These are phyloP conservation scores for Pyrgus malvae DNA, from an alignment of 2,888 invertebrate genomes.

Conservation along the genomic window DNA sequence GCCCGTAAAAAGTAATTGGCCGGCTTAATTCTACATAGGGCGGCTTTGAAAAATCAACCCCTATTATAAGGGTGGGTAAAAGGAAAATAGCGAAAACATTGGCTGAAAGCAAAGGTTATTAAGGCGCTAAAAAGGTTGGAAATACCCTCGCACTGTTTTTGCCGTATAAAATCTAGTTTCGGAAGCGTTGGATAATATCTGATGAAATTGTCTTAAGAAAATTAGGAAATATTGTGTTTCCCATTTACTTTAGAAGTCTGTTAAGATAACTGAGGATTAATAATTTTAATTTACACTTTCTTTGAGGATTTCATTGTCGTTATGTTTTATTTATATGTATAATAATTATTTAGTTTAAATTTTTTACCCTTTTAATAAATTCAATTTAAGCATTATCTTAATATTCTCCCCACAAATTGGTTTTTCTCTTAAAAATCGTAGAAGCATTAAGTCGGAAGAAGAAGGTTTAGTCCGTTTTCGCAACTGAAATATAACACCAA, in stretches of 20 bases:
- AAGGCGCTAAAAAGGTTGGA: neutral
- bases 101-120: constrained; percentile 4
- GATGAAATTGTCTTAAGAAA: neutral
- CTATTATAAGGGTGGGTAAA: constrained; percentile 9
- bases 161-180: neutral
- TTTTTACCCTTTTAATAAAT: no score
- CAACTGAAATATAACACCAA: constrained; percentile 15
- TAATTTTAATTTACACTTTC: no score
- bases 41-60: constrained; percentile 20
- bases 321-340: no score
- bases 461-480: neutral
- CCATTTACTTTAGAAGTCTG: no score
- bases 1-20: constrained; percentile 17
- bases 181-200: neutral
- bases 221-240: no score
- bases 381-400: no score
- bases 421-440: neutral
- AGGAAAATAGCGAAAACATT: constrained; percentile 6
- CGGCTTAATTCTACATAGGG: constrained; percentile 10
- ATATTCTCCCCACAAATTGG: neutral
- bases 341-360: no score
- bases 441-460: no score
- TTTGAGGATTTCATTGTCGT: no score
- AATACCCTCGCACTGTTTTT: neutral
- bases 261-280: no score